Evolutionary conservation across 2,113 vertebrate species (phyloP).

Genomic region (human (Homo sapiens)): DNA sequence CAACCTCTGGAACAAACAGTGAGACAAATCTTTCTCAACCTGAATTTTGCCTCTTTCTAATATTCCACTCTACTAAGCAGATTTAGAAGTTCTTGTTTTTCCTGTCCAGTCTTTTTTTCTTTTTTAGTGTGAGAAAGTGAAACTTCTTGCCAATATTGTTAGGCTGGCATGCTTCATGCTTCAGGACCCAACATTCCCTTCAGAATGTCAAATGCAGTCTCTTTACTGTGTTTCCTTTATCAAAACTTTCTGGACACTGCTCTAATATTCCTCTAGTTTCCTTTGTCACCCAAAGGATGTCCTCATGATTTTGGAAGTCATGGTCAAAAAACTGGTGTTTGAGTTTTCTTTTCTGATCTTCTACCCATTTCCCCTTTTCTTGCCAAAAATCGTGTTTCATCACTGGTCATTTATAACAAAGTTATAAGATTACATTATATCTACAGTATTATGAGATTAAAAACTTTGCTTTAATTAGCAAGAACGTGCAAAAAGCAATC

Average conservation of each 20-base stretch:
- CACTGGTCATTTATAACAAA: background rate
- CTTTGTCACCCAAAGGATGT: background rate
- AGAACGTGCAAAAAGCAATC: slow-evolving; percentile 52
- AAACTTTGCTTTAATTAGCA: slow-evolving; percentile 57
- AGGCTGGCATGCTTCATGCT: background rate
- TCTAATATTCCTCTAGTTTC: background rate
- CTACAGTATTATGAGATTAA: background rate
- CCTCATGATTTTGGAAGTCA: background rate
- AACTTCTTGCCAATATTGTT: background rate
- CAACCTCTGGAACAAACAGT: background rate
- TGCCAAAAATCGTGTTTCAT: slow-evolving; percentile 5
- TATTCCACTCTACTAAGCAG: background rate
- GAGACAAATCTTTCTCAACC: background rate
- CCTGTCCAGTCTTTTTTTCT: background rate
- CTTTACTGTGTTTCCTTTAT: background rate
- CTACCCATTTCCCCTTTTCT: background rate
- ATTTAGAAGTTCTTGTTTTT: background rate
- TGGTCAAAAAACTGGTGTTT: background rate
- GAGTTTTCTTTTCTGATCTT: background rate
- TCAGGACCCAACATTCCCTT: background rate
- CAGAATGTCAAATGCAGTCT: background rate
- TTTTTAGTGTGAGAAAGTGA: background rate
- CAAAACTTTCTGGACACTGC: background rate
- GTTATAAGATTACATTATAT: background rate
- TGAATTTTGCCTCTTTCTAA: background rate